Evolutionary conservation across 2,888 invertebrate genomes (phyloP), one percentile per base, ranked within the genome.

Genomic region (Ceraclea dissimilis): DNA sequence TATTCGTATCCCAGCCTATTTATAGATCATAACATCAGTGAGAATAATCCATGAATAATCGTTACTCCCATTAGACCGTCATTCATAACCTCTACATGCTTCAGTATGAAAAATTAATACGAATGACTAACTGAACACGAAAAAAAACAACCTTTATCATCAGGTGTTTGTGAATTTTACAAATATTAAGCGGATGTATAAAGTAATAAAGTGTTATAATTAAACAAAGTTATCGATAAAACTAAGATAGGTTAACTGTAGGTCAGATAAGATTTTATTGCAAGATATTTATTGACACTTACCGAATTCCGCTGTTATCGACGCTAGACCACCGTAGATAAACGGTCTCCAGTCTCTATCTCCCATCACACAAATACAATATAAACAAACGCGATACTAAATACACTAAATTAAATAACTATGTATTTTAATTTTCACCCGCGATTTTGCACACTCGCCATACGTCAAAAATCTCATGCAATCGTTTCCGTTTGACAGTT

Each of bases 251-350:
- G 54, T 54, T 54, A 54, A 13, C 17, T 49, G 26, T 54, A 49
- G 49, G 49, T 49, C 49, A 54, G 39, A 53, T 31, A 26, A 39
- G 39, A 39, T 39, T 39, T 8, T 16, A 26, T 26, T 26, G 10
- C 26, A n/a, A n/a, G n/a, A 6, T 26, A 6, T 39, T 20, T 17
- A 13, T 43, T 49, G 13, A 34, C 31, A 69, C 79, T 79, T 79
- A 94, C 94, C 93, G 74, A 91, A 90, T 80, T 96, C 95, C 56
- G 95, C 95, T 64, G 89, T 85, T 66, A 93, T 91, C 63, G 94
- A 93, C 70, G 95, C 93, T 65, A 93, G 71, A 63, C 95, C 95
- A 71, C 95, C 95, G 79, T 93, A 95, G 67, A 94, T 79, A 78
- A 95, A 96, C 69, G 93, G 93, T 75, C 91, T 84, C 93, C 93